Percentiles rank a stretch among this genome's conserved stretches.
Conservation (phyloP, 2,797 vertebrate species). For the Semotilus atromaculatus region DNA sequence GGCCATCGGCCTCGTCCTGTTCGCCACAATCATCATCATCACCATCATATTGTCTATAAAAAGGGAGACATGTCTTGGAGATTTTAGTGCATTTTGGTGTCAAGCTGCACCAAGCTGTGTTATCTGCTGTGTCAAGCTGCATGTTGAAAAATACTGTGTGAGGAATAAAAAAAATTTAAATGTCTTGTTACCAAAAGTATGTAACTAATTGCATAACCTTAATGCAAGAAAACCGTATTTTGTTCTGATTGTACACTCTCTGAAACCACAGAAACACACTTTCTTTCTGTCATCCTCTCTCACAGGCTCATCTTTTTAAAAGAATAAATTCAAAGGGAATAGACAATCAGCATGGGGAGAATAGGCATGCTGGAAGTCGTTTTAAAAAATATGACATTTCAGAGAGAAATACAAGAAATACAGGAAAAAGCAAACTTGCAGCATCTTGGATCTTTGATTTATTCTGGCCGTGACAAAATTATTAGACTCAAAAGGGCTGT, state of each 20-base stretch:
- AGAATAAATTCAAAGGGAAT: conserved; percentile 20
- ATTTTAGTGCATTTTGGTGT: not conserved
- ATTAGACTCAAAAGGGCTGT: not conserved
- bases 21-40: too few species aligned
- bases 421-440: not conserved
- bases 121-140: not conserved
- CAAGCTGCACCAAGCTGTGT: not conserved
- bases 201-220: not conserved
- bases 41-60: not conserved
- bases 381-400: not conserved
- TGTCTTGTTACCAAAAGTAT: not conserved
- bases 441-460: not conserved
- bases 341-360: conserved; percentile 8
- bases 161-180: too few species aligned
- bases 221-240: not conserved
- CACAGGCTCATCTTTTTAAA: conserved; percentile 39
- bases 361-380: conserved; percentile 21
- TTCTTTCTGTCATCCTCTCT: not conserved
- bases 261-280: not conserved
- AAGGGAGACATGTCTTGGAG: not conserved
- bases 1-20: too few species aligned
- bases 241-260: not conserved
- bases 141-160: not conserved
- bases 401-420: not conserved
- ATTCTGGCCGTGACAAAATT: not conserved